Base-by-base conservation (phyloP, 2,888 invertebrate genomes). In the Leistus spinibarbis region DNA sequence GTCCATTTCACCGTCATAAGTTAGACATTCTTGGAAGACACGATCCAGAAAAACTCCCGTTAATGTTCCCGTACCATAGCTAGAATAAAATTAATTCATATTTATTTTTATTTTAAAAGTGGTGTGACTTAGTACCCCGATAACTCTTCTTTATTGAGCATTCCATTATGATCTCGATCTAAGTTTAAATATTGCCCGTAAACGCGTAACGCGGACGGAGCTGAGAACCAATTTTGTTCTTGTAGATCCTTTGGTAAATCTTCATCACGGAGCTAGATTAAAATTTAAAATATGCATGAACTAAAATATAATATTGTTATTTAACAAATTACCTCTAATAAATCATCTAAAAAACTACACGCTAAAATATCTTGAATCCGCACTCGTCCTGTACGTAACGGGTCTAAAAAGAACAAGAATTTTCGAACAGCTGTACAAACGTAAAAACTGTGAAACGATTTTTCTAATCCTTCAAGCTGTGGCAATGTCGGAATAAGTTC, bases 381-480 rank as follows among this genome's bases (percentile, higher is more conserved):
- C 65, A 98, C 95, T 78, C 95, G 89, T 0, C 97, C 96, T 0
- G 95, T 95, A 77, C 95, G 88, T 78, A 96, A 85, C 0, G 96
- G 95, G 84, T 98, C 98, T 13, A 99, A 87, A 84, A 98, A 98
- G 87, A 99, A 99, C 81, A 98, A 90, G 87, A 99, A 98, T 84
- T 98, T 97, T 79, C 98, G 89, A 0, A 97, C 97, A 1, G 97
- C 98, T 0, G 98, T 97, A 83, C 98, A 98, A 19, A 97, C 94
- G 84, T 98, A 99, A 87, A 98, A 98, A 10, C 94, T 95, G 81
- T 96, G 95, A 86, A 98, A 98, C 0, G 97, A 96, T 53, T 95
- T 93, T 85, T 97, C 96, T 69, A 98, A 86, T 0, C 96, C 95
- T 83, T 96, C 94, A 2, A 98, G 86, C 71, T 97, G 97, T 0